Evolutionary conservation across 2,888 invertebrate species (phyloP).

Genomic region (Standfussiana lucernea): DNA sequence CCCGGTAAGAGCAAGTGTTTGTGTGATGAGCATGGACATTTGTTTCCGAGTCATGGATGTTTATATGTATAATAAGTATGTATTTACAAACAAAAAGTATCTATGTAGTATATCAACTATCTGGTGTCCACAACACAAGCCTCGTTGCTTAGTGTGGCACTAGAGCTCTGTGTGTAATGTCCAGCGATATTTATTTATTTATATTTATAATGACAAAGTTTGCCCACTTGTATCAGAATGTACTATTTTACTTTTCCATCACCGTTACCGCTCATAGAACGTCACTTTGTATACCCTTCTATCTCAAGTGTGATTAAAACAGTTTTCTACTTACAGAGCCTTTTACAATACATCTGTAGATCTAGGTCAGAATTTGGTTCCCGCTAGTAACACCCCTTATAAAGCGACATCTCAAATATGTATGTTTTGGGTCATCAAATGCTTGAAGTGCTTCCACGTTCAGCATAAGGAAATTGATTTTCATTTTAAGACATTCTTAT

Average conservation of each 20-base stretch:
- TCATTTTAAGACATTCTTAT: conserved; percentile 37
- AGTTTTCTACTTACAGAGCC: neutral
- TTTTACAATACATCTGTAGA: conserved; percentile 5
- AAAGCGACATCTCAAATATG: conserved; percentile 20
- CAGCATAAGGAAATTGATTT: conserved; percentile 49
- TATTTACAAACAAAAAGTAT: no score
- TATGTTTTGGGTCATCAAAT: conserved; percentile 35
- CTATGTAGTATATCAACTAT: no score
- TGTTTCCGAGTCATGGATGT: no score
- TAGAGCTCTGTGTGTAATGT: no score
- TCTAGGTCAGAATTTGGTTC: conserved; percentile 14
- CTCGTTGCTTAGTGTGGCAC: no score
- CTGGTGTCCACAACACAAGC: no score
- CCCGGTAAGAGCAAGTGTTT: no score
- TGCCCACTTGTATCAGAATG: neutral
- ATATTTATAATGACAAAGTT: no score
- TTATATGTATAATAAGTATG: no score
- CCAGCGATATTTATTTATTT: no score
- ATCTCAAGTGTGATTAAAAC: neutral
- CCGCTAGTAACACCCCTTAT: neutral
- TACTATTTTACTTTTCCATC: neutral
- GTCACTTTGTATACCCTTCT: neutral
- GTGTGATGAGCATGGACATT: no score
- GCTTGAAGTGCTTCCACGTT: conserved; percentile 31
- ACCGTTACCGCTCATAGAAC: neutral